These are phyloP conservation scores for Camponotus floridanus DNA, from an alignment of 1,140 invertebrate genomes.

Conservation along the genomic window DNA sequence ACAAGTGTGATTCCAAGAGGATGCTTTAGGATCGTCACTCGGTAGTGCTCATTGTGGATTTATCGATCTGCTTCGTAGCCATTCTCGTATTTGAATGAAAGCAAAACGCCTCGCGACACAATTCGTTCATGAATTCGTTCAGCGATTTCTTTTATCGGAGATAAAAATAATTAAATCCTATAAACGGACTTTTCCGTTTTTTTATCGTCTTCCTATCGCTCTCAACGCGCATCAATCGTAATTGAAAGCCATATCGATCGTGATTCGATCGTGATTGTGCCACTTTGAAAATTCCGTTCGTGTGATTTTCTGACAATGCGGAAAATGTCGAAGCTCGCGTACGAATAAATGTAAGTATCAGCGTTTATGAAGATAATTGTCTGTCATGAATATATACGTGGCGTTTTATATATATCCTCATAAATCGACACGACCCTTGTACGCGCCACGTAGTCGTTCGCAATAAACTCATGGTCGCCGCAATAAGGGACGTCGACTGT, in stretches of 20 bases:
- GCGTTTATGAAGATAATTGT: conserved; percentile 67
- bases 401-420: conserved; percentile 47
- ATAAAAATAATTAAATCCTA: conserved; percentile 22
- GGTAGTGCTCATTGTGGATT: conserved; percentile 68
- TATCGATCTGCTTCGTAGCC: conserved; percentile 63
- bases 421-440: conserved; percentile 64
- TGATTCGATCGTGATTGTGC: background rate
- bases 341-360: background rate
- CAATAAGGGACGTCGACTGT: conserved; percentile 66
- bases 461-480: conserved; percentile 78
- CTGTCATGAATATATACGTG: conserved; percentile 34
- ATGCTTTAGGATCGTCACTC: conserved; percentile 67
- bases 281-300: background rate
- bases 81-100: conserved; percentile 40
- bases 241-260: conserved; percentile 26
- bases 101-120: conserved; percentile 38
- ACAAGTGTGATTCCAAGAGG: conserved; percentile 80
- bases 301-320: conserved; percentile 12
- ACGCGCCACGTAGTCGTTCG: conserved; percentile 60
- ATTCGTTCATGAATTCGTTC: conserved; percentile 20
- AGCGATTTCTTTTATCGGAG: background rate
- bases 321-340: conserved; percentile 22
- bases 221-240: conserved; percentile 6
- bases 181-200: background rate
- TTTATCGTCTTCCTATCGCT: background rate